Evolutionary conservation across 2,888 invertebrate genomes (phyloP), one percentile per base, ranked within the genome.

Genomic region (Lomographa bimaculata): DNA sequence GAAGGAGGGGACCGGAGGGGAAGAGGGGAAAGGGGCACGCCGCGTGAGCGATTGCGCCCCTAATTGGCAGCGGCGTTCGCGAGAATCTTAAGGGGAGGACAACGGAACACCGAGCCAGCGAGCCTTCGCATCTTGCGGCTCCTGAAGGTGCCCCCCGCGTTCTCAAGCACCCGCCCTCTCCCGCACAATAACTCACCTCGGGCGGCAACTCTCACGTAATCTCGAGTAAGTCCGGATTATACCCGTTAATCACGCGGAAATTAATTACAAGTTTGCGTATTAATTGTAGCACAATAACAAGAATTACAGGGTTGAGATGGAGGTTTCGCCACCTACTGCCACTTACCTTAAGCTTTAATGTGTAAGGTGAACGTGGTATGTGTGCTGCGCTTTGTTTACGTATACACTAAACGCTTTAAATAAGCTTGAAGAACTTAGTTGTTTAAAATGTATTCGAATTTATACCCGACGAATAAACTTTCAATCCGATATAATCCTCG

Each of bases 1-100:
- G 68, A 57, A 66, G 60, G 58, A 25, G 57, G 52, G 53, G 11
- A 18, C n/a, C 40, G 57, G 59, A 65, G 60, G 62, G 57, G 55
- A 19, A 7, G 12, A 25, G 17, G 63, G 67, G 70, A 64, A 60
- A 67, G 62, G 53, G 54, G 57, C 79, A 74, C 74, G 79, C 83
- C 83, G 84, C 80, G 79, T 89, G 90, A 90, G 86, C 82, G 89
- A 89, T 89, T 89, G 89, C 85, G 81, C 76, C 79, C 85, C 85
- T 90, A 90, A 90, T 90, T 89, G 90, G 90, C 82, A 81, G 74
- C 80, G 90, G 89, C 89, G 87, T 86, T 81, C 89, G 87, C 89
- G 83, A 87, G 89, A 90, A 84, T 90, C 90, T 90, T 89, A 82
- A 84, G 82, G 84, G 84, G 84, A 89, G 85, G 84, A 85, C 82